Percentiles rank a stretch among this genome's conserved stretches.
These are phyloP conservation scores for Bombus waltoni DNA, from an alignment of 1,140 invertebrate genomes.

Conservation along the genomic window DNA sequence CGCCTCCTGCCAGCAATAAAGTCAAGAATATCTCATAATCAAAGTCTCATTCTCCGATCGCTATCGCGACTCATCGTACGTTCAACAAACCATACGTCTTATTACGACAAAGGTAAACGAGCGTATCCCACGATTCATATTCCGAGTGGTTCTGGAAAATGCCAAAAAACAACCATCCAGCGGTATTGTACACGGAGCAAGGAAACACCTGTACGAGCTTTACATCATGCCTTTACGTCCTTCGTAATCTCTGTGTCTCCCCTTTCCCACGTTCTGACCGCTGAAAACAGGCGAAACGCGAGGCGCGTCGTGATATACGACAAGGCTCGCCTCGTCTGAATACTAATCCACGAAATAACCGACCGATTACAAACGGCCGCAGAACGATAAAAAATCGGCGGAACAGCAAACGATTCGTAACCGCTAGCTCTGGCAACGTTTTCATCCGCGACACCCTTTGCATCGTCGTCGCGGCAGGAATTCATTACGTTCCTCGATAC, in stretches of 20 bases:
- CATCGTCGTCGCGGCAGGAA: background rate
- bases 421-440: background rate
- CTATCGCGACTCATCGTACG: background rate
- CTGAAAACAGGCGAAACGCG: conserved; percentile 3
- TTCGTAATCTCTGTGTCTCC: background rate
- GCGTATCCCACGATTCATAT: background rate
- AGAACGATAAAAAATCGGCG: background rate
- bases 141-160: background rate
- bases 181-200: background rate
- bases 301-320: conserved; percentile 10
- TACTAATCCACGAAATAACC: conserved; percentile 33
- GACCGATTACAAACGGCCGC: background rate
- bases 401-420: background rate
- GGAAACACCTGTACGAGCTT: conserved; percentile 15
- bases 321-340: background rate
- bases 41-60: background rate
- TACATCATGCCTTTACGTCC: conserved; percentile 8
- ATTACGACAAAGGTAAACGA: background rate
- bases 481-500: background rate
- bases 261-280: conserved; percentile 12
- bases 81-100: background rate
- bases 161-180: background rate
- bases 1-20: background rate
- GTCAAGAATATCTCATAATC: background rate
- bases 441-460: background rate